phyloP scores from a whole-genome alignment of 2,888 invertebrate species.

The Agrochola circellaris region DNA sequence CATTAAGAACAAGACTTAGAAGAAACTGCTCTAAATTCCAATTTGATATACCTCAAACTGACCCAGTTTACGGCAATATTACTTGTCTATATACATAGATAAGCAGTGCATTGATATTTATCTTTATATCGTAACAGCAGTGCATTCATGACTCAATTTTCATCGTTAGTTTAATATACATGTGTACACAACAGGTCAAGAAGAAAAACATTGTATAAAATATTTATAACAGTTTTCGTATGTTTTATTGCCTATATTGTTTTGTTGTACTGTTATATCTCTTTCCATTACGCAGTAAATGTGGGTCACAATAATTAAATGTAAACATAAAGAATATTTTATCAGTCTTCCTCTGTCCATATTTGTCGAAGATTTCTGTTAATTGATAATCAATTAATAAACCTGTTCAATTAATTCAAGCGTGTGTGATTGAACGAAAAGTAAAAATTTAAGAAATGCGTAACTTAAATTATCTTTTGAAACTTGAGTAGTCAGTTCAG shows the following conservation, averaged over 20 bases:
- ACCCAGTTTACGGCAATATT: conserved; percentile 27
- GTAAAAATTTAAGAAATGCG: conserved; percentile 11
- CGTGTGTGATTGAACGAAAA: conserved; percentile 14
- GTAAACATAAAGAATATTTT: conserved; percentile 35
- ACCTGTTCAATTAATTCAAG: conserved; percentile 41
- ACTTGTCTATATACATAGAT: conserved; percentile 12
- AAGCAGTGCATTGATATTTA: conserved; percentile 27
- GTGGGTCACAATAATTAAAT: conserved; percentile 48
- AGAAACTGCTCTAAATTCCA: conserved; percentile 12
- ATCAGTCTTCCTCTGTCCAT: conserved; percentile 20
- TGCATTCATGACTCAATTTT: conserved; percentile 10
- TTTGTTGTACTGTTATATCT: conserved; percentile 5
- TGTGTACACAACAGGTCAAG: not conserved
- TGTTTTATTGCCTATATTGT: not conserved
- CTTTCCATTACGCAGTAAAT: conserved; percentile 14
- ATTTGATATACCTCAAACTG: conserved; percentile 16
- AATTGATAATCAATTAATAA: conserved; percentile 53
- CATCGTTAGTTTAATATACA: not conserved
- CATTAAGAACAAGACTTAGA: conserved; percentile 1
- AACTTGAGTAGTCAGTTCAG: conserved; percentile 8
- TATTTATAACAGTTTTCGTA: not conserved
- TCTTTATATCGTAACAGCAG: conserved; percentile 11
- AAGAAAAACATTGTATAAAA: not conserved
- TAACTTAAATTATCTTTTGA: not conserved
- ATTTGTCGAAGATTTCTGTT: conserved; percentile 36